Percentiles rank a stretch among this genome's conserved stretches.
Evolutionary conservation across 1,140 invertebrate species (phyloP).

Genomic region (Frieseomelitta varia): DNA sequence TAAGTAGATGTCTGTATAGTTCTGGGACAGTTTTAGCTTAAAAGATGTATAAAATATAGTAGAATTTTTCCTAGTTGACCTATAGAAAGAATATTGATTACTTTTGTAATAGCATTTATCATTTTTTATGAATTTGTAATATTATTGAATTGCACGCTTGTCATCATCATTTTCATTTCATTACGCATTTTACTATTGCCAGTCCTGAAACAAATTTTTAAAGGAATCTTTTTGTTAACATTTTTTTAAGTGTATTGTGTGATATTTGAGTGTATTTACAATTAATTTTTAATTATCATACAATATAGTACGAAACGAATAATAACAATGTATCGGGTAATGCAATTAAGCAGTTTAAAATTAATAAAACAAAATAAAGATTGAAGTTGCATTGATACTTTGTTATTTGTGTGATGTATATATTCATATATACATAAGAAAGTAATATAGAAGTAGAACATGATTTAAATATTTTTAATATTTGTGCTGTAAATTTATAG

Average conservation of each 20-base stretch:
- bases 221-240: constrained; percentile 13
- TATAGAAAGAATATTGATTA: constrained; percentile 6
- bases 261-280: constrained; percentile 32
- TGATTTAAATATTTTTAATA: constrained; percentile 39
- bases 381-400: not conserved
- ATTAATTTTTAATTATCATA: constrained; percentile 10
- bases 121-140: constrained; percentile 12
- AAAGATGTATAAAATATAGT: not conserved
- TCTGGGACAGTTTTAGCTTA: not conserved
- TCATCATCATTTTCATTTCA: constrained; percentile 45
- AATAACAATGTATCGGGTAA: constrained; percentile 14
- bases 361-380: not conserved
- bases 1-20: constrained; percentile 75
- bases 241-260: constrained; percentile 25
- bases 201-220: not conserved
- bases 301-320: not conserved
- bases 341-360: not conserved
- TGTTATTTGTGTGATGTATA: constrained; percentile 14
- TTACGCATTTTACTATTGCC: constrained; percentile 4
- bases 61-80: not conserved
- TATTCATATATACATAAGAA: not conserved
- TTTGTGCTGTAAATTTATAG: constrained; percentile 35
- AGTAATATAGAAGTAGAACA: constrained; percentile 55
- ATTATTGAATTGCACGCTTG: constrained; percentile 52
- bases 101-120: constrained; percentile 4